A percentile compares a stretch with the other conserved stretches of the same genome.
Conservation (phyloP, 2,888 invertebrate genomes). For the Noctua pronuba region DNA sequence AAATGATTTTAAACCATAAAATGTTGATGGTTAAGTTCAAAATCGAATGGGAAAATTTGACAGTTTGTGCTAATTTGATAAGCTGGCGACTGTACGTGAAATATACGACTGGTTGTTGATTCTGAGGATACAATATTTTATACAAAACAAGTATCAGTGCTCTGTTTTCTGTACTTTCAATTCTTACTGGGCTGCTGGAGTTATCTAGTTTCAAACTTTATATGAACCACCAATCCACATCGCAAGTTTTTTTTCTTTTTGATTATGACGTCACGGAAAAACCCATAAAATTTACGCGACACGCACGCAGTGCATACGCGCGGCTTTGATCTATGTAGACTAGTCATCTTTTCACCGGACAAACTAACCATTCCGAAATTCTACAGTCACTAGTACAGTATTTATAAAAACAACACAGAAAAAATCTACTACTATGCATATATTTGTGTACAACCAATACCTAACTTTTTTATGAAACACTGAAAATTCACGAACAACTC, state of each 20-base stretch:
- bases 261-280: background rate
- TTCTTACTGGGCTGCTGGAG: background rate
- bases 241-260: background rate
- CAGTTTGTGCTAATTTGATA: too few species aligned
- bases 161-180: background rate
- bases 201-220: background rate
- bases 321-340: background rate
- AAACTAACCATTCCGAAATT: too few species aligned
- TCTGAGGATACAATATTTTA: background rate
- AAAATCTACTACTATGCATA: background rate
- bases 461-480: slow-evolving; percentile 22
- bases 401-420: background rate
- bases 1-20: too few species aligned
- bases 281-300: background rate
- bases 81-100: background rate
- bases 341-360: background rate
- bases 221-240: background rate
- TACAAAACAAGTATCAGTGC: background rate
- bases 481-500: slow-evolving; percentile 32
- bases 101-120: background rate
- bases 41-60: too few species aligned
- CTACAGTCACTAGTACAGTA: background rate
- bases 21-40: too few species aligned
- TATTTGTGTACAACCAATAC: slow-evolving; percentile 1
- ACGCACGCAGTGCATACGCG: background rate